Percentiles rank a stretch among this genome's conserved stretches.
These are phyloP conservation scores for Tapirus indicus DNA, from an alignment of 2,797 vertebrate genomes.

Conservation along the genomic window DNA sequence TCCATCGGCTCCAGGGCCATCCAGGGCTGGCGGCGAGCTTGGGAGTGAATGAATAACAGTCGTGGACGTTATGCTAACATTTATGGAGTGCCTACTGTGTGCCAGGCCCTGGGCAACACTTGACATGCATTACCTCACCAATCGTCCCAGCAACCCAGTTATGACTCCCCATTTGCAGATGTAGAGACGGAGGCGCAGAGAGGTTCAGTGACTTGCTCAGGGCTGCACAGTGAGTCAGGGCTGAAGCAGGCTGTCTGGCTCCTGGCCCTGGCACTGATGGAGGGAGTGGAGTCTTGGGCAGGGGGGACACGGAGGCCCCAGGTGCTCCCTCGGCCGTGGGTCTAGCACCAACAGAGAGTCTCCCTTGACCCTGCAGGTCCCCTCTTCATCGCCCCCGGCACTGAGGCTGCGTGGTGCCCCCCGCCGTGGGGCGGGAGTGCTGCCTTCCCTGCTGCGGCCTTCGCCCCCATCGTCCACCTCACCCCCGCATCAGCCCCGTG, in stretches of 20 bases:
- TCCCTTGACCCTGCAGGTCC: background rate
- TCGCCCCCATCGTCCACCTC: rapidly evolving
- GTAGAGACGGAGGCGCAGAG: background rate
- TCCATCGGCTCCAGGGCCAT: background rate
- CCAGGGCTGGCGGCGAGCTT: background rate
- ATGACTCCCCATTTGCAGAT: background rate
- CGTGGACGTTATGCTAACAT: rapidly evolving
- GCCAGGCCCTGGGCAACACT: background rate
- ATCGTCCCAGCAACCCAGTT: background rate
- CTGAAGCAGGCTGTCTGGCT: background rate
- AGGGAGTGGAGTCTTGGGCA: background rate
- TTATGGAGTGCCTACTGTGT: background rate
- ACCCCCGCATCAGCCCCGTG: rapidly evolving
- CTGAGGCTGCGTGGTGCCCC: rapidly evolving
- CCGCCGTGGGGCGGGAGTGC: background rate
- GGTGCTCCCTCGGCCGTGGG: rapidly evolving
- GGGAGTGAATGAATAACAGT: background rate
- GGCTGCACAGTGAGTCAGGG: background rate
- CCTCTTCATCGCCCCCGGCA: rapidly evolving
- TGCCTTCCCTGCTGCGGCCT: rapidly evolving
- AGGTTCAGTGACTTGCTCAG: background rate
- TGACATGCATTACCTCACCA: rapidly evolving
- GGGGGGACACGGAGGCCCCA: no score
- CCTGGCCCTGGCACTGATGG: rapidly evolving
- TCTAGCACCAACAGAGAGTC: background rate